Evolutionary conservation across 2,113 vertebrate species (phyloP), one percentile per base, ranked within the genome.

Genomic region (Melanotaenia duboulayi): DNA sequence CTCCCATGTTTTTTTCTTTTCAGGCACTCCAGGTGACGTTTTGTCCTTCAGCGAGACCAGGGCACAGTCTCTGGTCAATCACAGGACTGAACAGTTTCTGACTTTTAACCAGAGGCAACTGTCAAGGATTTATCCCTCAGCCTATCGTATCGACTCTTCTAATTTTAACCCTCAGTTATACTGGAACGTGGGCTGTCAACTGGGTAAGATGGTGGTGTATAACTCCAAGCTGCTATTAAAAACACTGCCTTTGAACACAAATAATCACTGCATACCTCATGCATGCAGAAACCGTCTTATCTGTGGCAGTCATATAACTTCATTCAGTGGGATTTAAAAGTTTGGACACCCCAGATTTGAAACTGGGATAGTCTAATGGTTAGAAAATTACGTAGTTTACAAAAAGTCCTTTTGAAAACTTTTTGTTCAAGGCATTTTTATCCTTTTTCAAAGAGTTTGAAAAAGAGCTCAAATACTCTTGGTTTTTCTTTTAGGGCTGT

Each of bases 151-250:
- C 0, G 97, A 99, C 91, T 99, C 98, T 54, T 98, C 97, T 83
- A 99, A 99, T 87, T 98, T 98, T 89, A 99, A 99, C 90, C 98
- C 98, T 0, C 91, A 99, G 78, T 94, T 96, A 1, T 99, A 98
- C 88, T 99, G 98, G 98, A 99, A 97, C 0, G 93, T 95, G 64
- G 98, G 98, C 7, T 98, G 96, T 90, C 98, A 99, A 83, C 75
- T 99, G 65, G 98, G 98, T 99, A 70, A 59, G 89, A 62, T 23
- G 1, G 25, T 28, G 51, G 55, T 74, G 51, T 56, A 37, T 51
- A 2, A 5, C 14, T 65, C n/a, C 13, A 50, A 74, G 48, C 44
- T 59, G 44, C 16, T 74, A 22, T 65, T 60, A 42, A 46, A 54
- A 61, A 65, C 20, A 72, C 24, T 68, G 58, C 25, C 50, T 37